Evolutionary conservation across 2,888 invertebrate species (phyloP).

Genomic region (Sphaerolaimus hirsutus): DNA sequence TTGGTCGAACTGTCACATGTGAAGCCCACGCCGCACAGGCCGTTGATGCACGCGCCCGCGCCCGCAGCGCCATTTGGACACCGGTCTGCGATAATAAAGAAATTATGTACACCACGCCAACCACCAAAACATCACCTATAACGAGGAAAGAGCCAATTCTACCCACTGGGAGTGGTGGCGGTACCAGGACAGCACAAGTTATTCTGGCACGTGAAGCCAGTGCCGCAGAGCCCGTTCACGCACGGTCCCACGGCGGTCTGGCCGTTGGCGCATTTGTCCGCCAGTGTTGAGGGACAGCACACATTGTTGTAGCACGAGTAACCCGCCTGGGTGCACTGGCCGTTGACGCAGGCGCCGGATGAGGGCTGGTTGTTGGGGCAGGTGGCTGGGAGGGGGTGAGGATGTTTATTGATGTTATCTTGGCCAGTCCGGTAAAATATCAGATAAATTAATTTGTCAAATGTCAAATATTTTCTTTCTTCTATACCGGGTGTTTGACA

Average conservation of each 20-base stretch:
- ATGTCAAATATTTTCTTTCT: no score
- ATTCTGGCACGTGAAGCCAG: constrained; percentile 15
- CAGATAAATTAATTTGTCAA: no score
- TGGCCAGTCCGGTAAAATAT: no score
- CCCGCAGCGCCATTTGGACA: constrained; percentile 7
- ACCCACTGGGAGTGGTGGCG: no score
- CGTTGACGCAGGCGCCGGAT: neutral
- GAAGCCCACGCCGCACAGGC: constrained; percentile 16
- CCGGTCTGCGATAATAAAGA: neutral
- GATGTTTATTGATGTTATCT: no score
- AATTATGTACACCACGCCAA: no score
- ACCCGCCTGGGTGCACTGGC: constrained; percentile 2
- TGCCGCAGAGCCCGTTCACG: constrained; percentile 12
- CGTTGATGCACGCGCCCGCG: constrained; percentile 12
- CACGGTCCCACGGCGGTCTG: constrained; percentile 11
- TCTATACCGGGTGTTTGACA: no score
- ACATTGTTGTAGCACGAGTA: constrained; percentile 13
- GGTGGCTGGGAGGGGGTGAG: no score
- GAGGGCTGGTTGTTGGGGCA: neutral
- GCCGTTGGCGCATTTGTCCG: neutral
- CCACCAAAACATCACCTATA: no score
- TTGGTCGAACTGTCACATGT: constrained; percentile 9
- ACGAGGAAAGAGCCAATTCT: no score
- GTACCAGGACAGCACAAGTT: no score
- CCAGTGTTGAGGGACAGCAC: constrained; percentile 9